These are phyloP conservation scores for Sapayoa aenigma DNA, from an alignment of 2,113 vertebrate genomes.

Conservation along the genomic window DNA sequence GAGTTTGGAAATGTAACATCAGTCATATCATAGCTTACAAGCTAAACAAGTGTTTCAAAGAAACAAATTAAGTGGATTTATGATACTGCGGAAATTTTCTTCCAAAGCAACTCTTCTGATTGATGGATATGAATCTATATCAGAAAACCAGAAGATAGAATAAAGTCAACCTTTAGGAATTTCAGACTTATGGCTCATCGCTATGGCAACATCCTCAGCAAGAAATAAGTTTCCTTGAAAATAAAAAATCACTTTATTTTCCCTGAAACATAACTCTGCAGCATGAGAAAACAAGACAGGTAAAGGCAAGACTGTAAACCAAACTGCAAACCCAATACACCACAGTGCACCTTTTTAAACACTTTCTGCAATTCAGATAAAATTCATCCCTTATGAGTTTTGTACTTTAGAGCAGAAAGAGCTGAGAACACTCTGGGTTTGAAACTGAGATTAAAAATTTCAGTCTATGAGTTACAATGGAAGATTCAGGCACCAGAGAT, in stretches of 20 bases:
- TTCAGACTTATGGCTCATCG: slow-evolving; percentile 61
- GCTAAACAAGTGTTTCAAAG: neutral
- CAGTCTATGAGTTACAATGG: neutral
- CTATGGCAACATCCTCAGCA: slow-evolving; percentile 66
- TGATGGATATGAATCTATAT: slow-evolving; percentile 63
- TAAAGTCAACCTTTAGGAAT: slow-evolving; percentile 67
- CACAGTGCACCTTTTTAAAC: neutral
- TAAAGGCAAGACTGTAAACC: neutral
- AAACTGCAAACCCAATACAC: neutral
- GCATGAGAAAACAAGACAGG: neutral
- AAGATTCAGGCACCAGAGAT: neutral
- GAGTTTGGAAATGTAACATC: neutral
- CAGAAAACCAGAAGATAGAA: slow-evolving; percentile 65
- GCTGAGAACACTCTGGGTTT: neutral
- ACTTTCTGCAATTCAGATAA: neutral
- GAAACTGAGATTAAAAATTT: neutral
- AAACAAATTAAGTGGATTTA: slow-evolving; percentile 57
- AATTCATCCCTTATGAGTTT: neutral
- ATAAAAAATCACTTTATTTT: slow-evolving; percentile 30
- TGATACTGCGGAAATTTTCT: slow-evolving; percentile 5
- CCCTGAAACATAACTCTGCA: slow-evolving; percentile 41
- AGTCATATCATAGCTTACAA: neutral
- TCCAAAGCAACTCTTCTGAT: slow-evolving; percentile 31
- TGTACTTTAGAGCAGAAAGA: neutral
- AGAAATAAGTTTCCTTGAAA: slow-evolving; percentile 22